Conservation (phyloP, 2,888 invertebrate genomes). For the Palloptera scutellata region DNA sequence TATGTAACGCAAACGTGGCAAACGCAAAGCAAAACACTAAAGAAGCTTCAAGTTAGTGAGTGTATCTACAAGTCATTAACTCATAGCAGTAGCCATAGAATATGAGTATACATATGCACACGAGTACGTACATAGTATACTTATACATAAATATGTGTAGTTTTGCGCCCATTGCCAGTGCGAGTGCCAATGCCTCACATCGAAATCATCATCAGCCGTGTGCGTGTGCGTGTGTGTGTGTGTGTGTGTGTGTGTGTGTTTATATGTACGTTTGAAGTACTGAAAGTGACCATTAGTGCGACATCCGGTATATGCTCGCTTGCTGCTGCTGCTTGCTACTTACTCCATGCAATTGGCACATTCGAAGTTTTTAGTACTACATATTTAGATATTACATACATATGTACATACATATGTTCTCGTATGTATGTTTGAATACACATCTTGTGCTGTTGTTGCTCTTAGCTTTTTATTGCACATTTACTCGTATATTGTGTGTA, state of each 20-base stretch:
- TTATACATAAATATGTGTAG: neutral
- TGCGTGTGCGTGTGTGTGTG: neutral
- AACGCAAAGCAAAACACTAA: too few relatives aligned
- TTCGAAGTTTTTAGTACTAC: conserved; percentile 13
- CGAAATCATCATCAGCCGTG: neutral
- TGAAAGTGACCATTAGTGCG: conserved; percentile 59
- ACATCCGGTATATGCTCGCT: conserved; percentile 53
- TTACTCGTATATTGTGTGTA: conserved; percentile 41
- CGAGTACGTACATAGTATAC: too few relatives aligned
- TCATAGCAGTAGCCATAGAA: neutral
- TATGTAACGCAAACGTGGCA: too few relatives aligned
- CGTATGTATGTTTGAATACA: too few relatives aligned
- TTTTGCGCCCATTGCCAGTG: neutral
- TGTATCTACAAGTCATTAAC: neutral
- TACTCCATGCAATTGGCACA: conserved; percentile 39
- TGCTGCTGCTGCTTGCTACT: conserved; percentile 7
- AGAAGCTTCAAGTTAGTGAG: too few relatives aligned
- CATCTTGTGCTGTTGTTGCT: conserved; percentile 25
- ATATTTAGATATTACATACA: neutral
- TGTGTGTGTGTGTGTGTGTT: neutral
- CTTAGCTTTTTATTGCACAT: conserved; percentile 30
- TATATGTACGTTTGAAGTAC: neutral
- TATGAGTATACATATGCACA: neutral
- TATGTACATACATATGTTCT: too few relatives aligned
- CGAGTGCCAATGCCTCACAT: neutral